A percentile compares a stretch with the other conserved stretches of the same genome.
Evolutionary conservation across 2,797 vertebrate genomes (phyloP).

Genomic region (Ammospiza maritima): DNA sequence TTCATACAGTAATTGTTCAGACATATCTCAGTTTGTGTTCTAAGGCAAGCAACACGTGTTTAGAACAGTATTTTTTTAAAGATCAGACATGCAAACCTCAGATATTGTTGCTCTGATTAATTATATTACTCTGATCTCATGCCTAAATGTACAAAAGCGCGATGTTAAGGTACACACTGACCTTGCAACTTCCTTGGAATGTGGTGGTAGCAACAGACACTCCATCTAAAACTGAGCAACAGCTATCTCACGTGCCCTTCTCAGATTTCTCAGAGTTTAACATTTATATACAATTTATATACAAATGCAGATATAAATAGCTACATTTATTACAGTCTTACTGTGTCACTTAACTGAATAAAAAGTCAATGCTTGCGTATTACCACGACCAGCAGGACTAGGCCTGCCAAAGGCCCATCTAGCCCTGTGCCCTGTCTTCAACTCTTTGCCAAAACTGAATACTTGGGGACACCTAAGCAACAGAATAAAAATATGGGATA

Average conservation of each 20-base stretch:
- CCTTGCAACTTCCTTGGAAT: not conserved
- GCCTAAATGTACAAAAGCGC: not conserved
- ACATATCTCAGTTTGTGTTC: not conserved
- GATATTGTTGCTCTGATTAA: not conserved
- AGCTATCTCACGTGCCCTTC: not conserved
- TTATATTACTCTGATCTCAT: not conserved
- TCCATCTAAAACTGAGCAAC: not conserved
- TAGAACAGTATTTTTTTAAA: not conserved
- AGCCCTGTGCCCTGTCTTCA: not conserved
- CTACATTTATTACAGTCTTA: not conserved
- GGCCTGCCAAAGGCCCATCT: not conserved
- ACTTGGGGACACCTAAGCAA: not conserved
- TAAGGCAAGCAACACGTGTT: not conserved
- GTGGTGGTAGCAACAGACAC: not conserved
- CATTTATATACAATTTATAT: not conserved
- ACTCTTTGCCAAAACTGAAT: not conserved
- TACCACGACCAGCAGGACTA: not conserved
- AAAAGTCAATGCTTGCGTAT: not conserved
- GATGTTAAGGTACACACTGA: not conserved
- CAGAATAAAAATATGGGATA: not conserved
- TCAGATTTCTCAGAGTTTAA: not conserved
- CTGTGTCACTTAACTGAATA: not conserved
- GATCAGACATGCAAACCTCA: not conserved
- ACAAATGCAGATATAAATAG: not conserved
- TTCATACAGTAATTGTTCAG: not conserved